These are phyloP conservation scores for Timema podura DNA, from an alignment of 2,888 invertebrate species.

Conservation along the genomic window DNA sequence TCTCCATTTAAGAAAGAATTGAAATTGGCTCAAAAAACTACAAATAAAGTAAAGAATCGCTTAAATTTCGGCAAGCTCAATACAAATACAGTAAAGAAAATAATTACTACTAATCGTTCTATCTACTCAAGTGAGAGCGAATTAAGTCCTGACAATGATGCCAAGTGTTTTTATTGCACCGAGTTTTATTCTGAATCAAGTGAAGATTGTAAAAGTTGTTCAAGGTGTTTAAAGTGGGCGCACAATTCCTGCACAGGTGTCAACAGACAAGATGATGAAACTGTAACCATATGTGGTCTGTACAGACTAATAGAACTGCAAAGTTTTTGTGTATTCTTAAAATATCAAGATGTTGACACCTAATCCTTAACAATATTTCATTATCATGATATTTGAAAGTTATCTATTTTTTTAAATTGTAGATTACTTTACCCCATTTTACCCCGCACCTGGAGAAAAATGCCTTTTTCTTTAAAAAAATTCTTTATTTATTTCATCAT, in stretches of 20 bases:
- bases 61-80: not conserved
- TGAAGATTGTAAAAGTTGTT: not conserved
- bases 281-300: not conserved
- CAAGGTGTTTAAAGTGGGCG: not conserved
- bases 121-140: not conserved
- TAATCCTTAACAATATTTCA: not conserved
- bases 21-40: too few relatives aligned
- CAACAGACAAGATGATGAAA: not conserved
- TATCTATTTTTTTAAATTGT: too few relatives aligned
- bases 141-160: not conserved
- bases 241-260: not conserved
- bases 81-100: not conserved
- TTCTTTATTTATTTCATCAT: too few relatives aligned
- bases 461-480: not conserved
- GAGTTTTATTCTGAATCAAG: constrained; percentile 3
- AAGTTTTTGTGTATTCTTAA: not conserved
- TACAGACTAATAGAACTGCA: not conserved
- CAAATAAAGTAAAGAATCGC: too few relatives aligned
- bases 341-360: not conserved
- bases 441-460: not conserved
- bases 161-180: not conserved
- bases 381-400: not conserved
- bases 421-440: not conserved
- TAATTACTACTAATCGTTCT: not conserved
- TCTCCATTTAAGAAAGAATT: not conserved